Percentiles rank a stretch among this genome's conserved stretches.
Evolutionary conservation across 2,113 vertebrate genomes (phyloP).

Genomic region (Poeciliopsis prolifica): DNA sequence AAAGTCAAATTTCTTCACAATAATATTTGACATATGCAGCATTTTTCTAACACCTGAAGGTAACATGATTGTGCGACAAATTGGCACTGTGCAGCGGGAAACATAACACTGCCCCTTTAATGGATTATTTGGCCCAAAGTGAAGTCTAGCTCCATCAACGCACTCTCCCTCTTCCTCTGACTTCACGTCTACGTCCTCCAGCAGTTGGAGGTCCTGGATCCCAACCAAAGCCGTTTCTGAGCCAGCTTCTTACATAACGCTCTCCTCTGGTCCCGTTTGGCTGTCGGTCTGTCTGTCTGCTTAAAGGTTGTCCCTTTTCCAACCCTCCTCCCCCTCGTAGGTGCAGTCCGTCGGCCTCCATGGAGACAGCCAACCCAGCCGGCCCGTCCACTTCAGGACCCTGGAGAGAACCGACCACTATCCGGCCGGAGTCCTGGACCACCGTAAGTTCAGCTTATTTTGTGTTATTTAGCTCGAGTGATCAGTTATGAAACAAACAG

Average conservation of each 20-base stretch:
- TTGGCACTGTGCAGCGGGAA: too few relatives aligned
- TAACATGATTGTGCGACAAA: too few relatives aligned
- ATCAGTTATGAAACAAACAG: too few relatives aligned
- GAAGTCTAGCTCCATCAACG: conserved; percentile 1
- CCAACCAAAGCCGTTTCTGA: conserved; percentile 18
- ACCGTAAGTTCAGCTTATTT: conserved; percentile 44
- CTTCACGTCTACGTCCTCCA: conserved; percentile 21
- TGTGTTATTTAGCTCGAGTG: too few relatives aligned
- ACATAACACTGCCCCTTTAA: too few relatives aligned
- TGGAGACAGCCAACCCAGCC: conserved; percentile 90
- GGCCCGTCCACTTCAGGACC: conserved; percentile 90
- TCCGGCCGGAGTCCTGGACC: conserved; percentile 71
- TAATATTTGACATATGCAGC: too few relatives aligned
- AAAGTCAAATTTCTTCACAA: too few relatives aligned
- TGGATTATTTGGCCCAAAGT: neutral
- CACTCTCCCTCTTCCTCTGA: conserved; percentile 2
- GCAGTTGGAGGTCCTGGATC: conserved; percentile 4
- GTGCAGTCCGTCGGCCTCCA: conserved; percentile 89
- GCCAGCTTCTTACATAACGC: conserved; percentile 28
- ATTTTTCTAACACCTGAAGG: too few relatives aligned
- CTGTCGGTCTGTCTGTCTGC: neutral
- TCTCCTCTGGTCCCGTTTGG: neutral
- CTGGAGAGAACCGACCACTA: conserved; percentile 91
- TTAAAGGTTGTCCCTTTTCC: neutral
- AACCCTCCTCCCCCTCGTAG: conserved; percentile 13